Conservation (phyloP, 2,113 vertebrate genomes). For the Elaphurus davidianus region DNA sequence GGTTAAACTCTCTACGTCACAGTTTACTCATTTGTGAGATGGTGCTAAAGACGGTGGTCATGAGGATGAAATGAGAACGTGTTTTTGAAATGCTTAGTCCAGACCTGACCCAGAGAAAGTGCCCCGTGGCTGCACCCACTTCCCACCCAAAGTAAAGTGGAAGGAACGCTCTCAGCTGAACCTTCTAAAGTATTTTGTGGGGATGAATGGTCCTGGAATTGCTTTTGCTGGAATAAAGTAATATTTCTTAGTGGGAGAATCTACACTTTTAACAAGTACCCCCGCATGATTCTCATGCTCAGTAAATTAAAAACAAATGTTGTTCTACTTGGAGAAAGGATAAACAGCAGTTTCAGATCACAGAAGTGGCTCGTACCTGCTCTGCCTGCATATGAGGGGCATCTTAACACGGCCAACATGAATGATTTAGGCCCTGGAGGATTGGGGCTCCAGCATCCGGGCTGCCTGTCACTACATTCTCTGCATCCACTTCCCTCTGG, state of each 20-base stretch:
- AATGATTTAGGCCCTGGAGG: neutral
- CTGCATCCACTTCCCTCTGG: neutral
- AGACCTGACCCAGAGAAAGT: neutral
- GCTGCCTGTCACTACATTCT: fast-evolving
- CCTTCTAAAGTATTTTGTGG: neutral
- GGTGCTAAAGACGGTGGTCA: neutral
- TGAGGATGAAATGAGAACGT: neutral
- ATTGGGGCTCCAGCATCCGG: fast-evolving
- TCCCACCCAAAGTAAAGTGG: neutral
- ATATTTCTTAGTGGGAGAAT: neutral
- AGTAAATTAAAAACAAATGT: neutral
- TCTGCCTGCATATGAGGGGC: neutral
- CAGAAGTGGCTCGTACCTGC: too few relatives aligned
- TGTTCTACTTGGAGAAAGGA: neutral
- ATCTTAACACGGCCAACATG: fast-evolving
- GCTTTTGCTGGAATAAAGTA: too few relatives aligned
- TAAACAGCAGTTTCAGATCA: neutral
- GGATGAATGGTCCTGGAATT: neutral
- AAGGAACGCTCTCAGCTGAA: neutral
- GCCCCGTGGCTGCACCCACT: fast-evolving
- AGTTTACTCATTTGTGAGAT: neutral
- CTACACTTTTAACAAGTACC: neutral
- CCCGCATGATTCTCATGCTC: neutral
- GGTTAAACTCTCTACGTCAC: neutral
- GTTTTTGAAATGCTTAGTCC: neutral